Conservation (phyloP, 2,888 invertebrate genomes). For the Diploptera punctata region DNA sequence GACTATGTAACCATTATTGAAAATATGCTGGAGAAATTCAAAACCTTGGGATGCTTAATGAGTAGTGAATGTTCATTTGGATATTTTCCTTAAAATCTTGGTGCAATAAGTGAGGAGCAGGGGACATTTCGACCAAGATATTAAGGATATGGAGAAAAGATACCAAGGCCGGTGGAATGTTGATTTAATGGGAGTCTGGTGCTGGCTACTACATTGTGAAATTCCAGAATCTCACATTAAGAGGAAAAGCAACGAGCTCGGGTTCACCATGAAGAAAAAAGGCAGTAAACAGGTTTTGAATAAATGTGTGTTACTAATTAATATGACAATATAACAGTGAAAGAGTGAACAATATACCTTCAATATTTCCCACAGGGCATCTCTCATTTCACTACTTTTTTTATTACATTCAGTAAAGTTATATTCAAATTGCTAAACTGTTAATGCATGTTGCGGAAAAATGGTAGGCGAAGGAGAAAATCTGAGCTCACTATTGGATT, state of each 20-base stretch:
- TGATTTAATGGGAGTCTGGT: background rate
- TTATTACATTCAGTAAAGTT: too few relatives aligned
- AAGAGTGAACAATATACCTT: background rate
- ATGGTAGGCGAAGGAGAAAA: too few relatives aligned
- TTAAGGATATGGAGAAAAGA: background rate
- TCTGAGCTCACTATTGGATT: background rate
- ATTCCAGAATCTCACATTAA: too few relatives aligned
- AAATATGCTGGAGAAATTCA: background rate
- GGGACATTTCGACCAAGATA: too few relatives aligned
- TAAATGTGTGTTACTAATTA: background rate
- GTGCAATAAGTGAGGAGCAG: conserved; percentile 1
- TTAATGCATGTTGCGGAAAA: background rate
- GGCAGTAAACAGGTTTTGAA: background rate
- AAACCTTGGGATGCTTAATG: background rate
- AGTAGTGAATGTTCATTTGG: background rate
- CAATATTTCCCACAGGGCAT: background rate
- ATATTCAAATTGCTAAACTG: background rate
- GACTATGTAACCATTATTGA: background rate
- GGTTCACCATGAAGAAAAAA: background rate
- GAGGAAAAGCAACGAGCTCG: background rate
- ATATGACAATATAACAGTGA: background rate
- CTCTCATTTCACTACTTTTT: background rate
- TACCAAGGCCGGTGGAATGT: conserved; percentile 2
- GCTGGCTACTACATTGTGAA: background rate
- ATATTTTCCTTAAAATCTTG: background rate